A percentile compares a stretch with the other conserved stretches of the same genome.
Conservation (phyloP, 2,113 vertebrate species). For the Platysternon megacephalum region DNA sequence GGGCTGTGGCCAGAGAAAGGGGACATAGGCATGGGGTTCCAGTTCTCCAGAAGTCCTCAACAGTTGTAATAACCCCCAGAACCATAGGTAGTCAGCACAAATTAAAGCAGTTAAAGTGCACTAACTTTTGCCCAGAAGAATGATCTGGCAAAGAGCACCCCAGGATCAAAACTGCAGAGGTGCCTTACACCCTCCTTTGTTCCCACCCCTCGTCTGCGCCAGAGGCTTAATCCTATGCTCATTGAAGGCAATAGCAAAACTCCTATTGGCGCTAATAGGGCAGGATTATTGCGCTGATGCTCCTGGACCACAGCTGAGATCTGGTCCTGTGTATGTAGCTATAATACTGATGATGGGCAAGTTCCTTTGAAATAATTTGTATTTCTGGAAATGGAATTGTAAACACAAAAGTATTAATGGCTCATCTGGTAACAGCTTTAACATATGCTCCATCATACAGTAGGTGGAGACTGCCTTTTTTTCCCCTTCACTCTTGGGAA, state of each 20-base stretch:
- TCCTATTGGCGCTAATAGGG: background rate
- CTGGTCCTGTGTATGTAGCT: accelerated
- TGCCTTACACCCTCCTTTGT: background rate
- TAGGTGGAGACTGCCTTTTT: background rate
- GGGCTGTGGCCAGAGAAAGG: background rate
- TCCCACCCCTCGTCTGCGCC: background rate
- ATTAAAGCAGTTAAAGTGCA: background rate
- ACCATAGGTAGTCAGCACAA: background rate
- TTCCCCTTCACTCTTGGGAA: background rate
- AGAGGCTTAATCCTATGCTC: background rate
- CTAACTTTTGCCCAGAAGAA: background rate
- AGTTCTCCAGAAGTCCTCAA: background rate
- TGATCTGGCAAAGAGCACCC: background rate
- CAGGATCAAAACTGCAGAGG: background rate
- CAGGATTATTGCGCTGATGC: background rate
- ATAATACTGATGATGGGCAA: background rate
- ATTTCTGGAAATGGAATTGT: background rate
- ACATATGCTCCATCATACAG: background rate
- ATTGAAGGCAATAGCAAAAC: background rate
- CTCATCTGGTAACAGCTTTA: background rate
- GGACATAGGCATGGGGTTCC: accelerated
- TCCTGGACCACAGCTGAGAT: background rate
- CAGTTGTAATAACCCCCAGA: background rate
- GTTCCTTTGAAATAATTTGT: background rate
- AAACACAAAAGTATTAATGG: background rate